These are phyloP conservation scores for Pempheris klunzingeri DNA, from an alignment of 2,797 vertebrate genomes.

Conservation along the genomic window DNA sequence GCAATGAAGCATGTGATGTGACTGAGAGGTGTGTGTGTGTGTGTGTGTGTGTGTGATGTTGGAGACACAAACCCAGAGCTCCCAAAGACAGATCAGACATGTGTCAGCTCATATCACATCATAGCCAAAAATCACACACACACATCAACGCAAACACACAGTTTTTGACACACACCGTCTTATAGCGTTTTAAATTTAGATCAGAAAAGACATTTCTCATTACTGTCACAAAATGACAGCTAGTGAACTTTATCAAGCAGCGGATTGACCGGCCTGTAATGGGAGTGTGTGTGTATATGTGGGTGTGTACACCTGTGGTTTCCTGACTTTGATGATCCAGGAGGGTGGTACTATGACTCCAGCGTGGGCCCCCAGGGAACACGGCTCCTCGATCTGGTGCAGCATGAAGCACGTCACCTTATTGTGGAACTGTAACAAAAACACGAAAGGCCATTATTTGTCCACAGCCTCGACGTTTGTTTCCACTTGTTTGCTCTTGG, in stretches of 20 bases:
- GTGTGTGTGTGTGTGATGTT: conserved; percentile 13
- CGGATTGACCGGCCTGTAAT: not conserved
- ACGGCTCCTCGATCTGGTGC: conserved; percentile 99
- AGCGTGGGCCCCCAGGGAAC: conserved; percentile 96
- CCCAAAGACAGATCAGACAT: conserved; percentile 53
- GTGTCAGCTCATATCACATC: conserved; percentile 65
- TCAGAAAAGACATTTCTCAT: conserved; percentile 51
- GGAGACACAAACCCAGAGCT: conserved; percentile 44
- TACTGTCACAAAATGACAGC: conserved; percentile 52
- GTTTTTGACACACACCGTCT: conserved; percentile 29
- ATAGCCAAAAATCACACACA: conserved; percentile 19
- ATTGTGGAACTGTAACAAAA: conserved; percentile 92
- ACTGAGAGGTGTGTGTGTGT: conserved; percentile 26
- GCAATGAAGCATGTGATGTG: conserved; percentile 63
- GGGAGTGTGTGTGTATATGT: conserved; percentile 6
- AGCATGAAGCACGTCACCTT: conserved; percentile 99
- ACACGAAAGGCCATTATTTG: not conserved
- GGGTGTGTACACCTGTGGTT: conserved; percentile 91
- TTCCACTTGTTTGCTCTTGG: too few species aligned
- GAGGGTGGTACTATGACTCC: conserved; percentile 98
- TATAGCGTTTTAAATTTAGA: conserved; percentile 68
- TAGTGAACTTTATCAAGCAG: conserved; percentile 43
- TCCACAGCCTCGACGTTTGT: too few species aligned
- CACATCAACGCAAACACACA: not conserved
- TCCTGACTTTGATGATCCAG: conserved; percentile 99